phyloP scores from a whole-genome alignment of 1,140 invertebrate species.

The Papilio xuthus region DNA sequence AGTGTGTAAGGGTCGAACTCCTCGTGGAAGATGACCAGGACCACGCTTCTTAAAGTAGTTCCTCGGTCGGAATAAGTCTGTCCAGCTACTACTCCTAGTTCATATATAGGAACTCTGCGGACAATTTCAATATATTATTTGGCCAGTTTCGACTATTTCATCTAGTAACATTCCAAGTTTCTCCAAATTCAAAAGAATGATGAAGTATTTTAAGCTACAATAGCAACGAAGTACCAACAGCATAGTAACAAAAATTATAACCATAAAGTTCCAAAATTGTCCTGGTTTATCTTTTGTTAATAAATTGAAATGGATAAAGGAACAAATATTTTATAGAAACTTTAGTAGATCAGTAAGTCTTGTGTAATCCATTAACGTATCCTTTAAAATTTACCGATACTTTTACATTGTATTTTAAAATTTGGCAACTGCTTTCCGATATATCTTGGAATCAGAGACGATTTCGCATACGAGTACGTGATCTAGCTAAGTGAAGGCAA shows the following conservation, averaged over 20 bases:
- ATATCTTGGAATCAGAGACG: neutral
- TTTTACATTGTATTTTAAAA: neutral
- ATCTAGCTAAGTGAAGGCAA: neutral
- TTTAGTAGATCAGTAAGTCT: neutral
- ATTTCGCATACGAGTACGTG: neutral
- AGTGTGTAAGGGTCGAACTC: slow-evolving; percentile 60
- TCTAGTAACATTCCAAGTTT: no score
- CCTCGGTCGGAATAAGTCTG: slow-evolving; percentile 69
- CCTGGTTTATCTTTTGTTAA: neutral
- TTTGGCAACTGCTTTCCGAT: neutral
- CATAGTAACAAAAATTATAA: neutral
- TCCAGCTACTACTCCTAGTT: slow-evolving; percentile 61
- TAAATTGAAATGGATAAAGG: neutral
- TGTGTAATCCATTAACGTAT: slow-evolving; percentile 14
- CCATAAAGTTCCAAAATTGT: neutral
- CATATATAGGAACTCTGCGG: slow-evolving; percentile 59
- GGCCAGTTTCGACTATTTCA: neutral
- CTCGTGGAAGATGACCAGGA: slow-evolving; percentile 57
- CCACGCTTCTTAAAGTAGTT: slow-evolving; percentile 50
- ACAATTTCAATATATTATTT: slow-evolving; percentile 9
- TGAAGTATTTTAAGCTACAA: neutral
- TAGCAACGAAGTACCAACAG: neutral
- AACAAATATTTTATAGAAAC: neutral
- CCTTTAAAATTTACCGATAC: neutral
- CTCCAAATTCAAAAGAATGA: neutral